phyloP scores from a whole-genome alignment of 2,888 invertebrate genomes.

The Dryadula phaetusa region DNA sequence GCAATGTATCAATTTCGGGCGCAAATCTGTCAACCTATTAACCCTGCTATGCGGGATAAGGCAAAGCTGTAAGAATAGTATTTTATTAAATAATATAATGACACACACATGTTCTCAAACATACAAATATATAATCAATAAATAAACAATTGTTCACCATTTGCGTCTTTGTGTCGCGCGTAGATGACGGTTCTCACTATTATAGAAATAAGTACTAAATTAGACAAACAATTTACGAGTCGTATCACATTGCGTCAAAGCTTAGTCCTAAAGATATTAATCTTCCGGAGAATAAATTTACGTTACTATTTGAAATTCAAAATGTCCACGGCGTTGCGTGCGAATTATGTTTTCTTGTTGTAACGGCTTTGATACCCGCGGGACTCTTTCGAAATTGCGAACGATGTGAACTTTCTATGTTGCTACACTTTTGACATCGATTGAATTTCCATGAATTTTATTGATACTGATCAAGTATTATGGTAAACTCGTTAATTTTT shows the following conservation, averaged over 20 bases:
- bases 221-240: constrained; percentile 55
- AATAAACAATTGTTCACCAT: background rate
- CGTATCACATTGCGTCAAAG: constrained; percentile 20
- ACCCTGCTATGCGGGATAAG: no score
- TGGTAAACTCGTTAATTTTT: background rate
- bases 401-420: constrained; percentile 39
- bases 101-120: background rate
- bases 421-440: constrained; percentile 18
- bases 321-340: constrained; percentile 54
- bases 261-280: constrained; percentile 13
- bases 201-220: constrained; percentile 73
- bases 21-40: no score
- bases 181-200: constrained; percentile 66
- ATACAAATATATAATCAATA: background rate
- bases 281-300: constrained; percentile 21
- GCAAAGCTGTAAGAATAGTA: no score
- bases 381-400: constrained; percentile 43
- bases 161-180: constrained; percentile 58
- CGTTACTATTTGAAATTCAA: constrained; percentile 65
- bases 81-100: no score
- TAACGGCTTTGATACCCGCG: constrained; percentile 35
- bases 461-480: background rate
- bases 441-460: constrained; percentile 3
- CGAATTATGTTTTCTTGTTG: constrained; percentile 46
- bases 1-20: no score